These are phyloP conservation scores for Ochotona curzoniae DNA, from an alignment of 2,113 vertebrate species.

Conservation along the genomic window DNA sequence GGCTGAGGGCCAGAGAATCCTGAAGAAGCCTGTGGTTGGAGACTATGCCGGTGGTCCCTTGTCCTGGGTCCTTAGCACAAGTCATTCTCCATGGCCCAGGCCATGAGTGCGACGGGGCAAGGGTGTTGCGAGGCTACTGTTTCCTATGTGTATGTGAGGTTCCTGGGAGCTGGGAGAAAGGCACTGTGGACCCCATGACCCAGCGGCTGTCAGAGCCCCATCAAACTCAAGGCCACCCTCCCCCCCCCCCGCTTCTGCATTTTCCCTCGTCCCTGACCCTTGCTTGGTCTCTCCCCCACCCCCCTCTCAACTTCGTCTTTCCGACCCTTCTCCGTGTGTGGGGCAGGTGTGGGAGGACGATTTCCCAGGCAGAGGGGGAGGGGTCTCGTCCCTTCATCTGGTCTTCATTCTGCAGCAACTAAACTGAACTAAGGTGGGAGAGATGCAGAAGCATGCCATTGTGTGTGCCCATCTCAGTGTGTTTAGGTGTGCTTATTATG, in stretches of 20 bases:
- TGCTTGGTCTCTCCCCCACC: neutral
- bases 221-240: neutral
- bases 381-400: slow-evolving; percentile 45
- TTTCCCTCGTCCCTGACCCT: neutral
- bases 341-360: neutral
- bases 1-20: neutral
- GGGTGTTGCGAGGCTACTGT: neutral
- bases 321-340: neutral
- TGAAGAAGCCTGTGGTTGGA: fast-evolving
- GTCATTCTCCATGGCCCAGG: fast-evolving
- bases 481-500: no score
- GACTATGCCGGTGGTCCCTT: fast-evolving
- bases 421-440: neutral
- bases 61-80: neutral
- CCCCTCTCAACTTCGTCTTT: neutral
- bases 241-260: neutral
- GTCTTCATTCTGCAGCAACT: neutral
- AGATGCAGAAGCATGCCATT: neutral
- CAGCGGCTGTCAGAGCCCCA: neutral
- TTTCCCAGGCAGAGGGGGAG: neutral
- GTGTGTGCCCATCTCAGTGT: neutral
- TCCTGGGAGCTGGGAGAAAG: neutral
- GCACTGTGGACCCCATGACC: neutral
- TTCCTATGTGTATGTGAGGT: neutral
- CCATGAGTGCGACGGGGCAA: neutral